Base-by-base conservation (phyloP, 2,797 vertebrate genomes). In the Amniataba percoides region DNA sequence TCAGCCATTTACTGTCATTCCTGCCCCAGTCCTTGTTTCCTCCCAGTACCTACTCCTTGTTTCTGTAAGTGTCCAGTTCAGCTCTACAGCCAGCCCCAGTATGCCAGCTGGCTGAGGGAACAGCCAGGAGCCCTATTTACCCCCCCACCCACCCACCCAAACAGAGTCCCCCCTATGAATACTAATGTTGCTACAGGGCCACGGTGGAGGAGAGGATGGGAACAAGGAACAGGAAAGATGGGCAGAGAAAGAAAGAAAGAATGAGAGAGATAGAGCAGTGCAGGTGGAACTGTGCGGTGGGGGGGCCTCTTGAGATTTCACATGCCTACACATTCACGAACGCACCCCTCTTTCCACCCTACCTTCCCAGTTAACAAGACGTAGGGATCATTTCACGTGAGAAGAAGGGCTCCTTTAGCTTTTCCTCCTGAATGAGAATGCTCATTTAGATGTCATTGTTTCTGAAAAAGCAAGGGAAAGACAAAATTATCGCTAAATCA, bases 361-460 rank as follows among this genome's bases (percentile, higher is more conserved):
- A 86, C 64, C 92, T 93, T 94, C 89, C 90, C 89, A 92, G 90
- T 93, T 95, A 94, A 94, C 89, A 93, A 93, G 93, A 94, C 93
- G 91, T 90, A 89, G 92, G 91, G 92, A 95, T 96, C 92, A 95
- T 95, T 96, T 94, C 80, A 88, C 78, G 81, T 78, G 31, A 56
- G 53, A 91, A 93, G 91, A 91, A 91, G 92, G 92, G 92, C 89
- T 93, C 93, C 87, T 93, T 95, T 91, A 93, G 94, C 93, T 92
- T 93, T 94, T 92, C 89, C 85, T 89, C 90, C 92, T 67, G 68
- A 95, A 95, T 96, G 93, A 95, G 93, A 95, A 95, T 93, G 86
- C 91, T 95, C 94, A 96, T 96, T 95, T 95, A 5, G 92, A 80
- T 71, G 64, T 74, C 16, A 56, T 16, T 66, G 62, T 75, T 71